These are phyloP conservation scores for Atta cephalotes DNA, from an alignment of 1,140 invertebrate genomes.

Conservation along the genomic window DNA sequence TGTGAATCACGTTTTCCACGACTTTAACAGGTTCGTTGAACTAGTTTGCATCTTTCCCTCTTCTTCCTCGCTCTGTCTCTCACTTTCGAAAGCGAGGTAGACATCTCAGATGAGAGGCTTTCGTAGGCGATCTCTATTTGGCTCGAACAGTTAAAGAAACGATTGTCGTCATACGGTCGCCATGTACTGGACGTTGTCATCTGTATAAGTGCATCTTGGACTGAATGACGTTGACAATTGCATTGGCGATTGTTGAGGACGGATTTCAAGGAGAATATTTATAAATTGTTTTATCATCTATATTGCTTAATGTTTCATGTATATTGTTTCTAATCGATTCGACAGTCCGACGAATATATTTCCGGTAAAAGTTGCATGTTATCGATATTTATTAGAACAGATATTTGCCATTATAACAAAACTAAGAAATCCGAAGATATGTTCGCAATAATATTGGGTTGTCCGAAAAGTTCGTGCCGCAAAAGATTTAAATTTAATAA, in stretches of 20 bases:
- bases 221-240: background rate
- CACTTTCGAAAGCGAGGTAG: conserved; percentile 13
- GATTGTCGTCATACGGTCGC: background rate
- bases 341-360: background rate
- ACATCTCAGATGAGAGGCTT: background rate
- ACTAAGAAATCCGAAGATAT: conserved; percentile 4
- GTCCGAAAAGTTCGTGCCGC: no score
- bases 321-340: no score
- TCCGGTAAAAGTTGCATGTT: background rate
- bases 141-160: conserved; percentile 17
- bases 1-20: conserved; percentile 48
- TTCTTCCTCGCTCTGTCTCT: background rate
- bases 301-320: background rate
- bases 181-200: background rate
- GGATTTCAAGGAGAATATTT: background rate
- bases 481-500: no score
- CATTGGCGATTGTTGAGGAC: background rate
- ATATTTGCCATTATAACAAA: background rate
- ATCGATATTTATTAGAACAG: background rate
- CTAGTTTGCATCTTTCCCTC: conserved; percentile 31
- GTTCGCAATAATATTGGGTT: background rate
- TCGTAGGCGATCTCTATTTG: conserved; percentile 20
- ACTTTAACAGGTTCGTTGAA: conserved; percentile 50
- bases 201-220: background rate
- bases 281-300: background rate